Percentiles rank a stretch among this genome's conserved stretches.
phyloP scores from a whole-genome alignment of 2,113 vertebrate genomes.

The Cepphus grylle region DNA sequence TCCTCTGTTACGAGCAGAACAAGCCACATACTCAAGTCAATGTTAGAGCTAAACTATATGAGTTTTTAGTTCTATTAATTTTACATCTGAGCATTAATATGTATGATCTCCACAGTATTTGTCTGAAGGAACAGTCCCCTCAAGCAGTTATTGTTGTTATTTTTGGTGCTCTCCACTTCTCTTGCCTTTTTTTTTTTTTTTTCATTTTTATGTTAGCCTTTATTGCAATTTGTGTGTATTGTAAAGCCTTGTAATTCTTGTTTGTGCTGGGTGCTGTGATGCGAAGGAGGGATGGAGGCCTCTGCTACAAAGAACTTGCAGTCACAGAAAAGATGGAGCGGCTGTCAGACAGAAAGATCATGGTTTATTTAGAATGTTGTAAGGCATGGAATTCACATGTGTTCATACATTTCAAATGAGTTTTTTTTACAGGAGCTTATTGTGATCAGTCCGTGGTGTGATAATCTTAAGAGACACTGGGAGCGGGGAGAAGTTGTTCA shows the following conservation, averaged over 20 bases:
- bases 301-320: not conserved
- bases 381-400: not conserved
- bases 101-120: not conserved
- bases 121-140: not conserved
- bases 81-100: not conserved
- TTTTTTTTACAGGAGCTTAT: not conserved
- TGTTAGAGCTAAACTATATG: not conserved
- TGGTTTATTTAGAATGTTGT: not conserved
- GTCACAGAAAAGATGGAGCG: not conserved
- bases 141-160: not conserved
- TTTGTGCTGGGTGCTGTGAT: not conserved
- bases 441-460: not conserved
- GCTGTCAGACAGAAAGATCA: not conserved
- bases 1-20: not conserved
- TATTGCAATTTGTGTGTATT: not conserved
- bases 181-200: not conserved
- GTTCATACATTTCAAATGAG: not conserved
- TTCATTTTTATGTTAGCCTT: not conserved
- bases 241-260: not conserved
- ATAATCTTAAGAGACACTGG: not conserved
- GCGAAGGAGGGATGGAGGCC: not conserved
- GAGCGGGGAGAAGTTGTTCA: not conserved
- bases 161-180: not conserved
- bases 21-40: not conserved
- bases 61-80: not conserved